A percentile compares a stretch with the other conserved stretches of the same genome.
Conservation (phyloP, 2,888 invertebrate species). For the Drosophila barbarae region DNA sequence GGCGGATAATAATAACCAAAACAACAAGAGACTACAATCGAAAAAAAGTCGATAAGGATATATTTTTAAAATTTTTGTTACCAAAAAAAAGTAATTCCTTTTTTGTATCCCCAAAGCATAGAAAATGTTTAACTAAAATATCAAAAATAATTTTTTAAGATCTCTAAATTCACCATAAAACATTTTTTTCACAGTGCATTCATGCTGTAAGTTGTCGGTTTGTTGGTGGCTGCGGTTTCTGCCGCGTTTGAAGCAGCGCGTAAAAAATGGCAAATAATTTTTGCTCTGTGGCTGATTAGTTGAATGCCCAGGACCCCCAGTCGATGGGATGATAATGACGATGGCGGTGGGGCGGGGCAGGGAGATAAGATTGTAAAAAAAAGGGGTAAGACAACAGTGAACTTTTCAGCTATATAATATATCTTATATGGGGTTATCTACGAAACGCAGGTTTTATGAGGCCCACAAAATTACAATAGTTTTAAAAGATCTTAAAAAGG, state of each 20-base stretch:
- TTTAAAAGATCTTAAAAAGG: too few relatives aligned
- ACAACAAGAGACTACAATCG: constrained; percentile 34
- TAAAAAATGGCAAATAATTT: constrained; percentile 74
- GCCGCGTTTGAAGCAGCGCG: constrained; percentile 73
- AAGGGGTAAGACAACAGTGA: neutral
- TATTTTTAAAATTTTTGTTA: neutral
- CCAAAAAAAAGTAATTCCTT: neutral
- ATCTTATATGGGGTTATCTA: neutral
- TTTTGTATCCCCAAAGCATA: too few relatives aligned
- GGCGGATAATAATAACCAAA: constrained; percentile 38
- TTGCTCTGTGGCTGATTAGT: constrained; percentile 72
- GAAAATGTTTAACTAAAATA: neutral
- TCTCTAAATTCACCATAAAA: neutral
- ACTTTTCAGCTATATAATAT: neutral
- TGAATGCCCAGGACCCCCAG: constrained; percentile 56
- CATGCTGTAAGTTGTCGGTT: constrained; percentile 25
- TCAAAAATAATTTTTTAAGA: too few relatives aligned
- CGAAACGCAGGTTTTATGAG: neutral
- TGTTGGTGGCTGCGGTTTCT: constrained; percentile 44
- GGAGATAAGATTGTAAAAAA: constrained; percentile 21
- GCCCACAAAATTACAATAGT: too few relatives aligned
- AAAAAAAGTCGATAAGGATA: constrained; percentile 6
- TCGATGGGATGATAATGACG: constrained; percentile 37
- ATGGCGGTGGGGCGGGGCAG: constrained; percentile 7
- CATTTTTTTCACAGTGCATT: constrained; percentile 14